Evolutionary conservation across 37 sponge, comb jelly and placozoan genomes (phyloP), one percentile per base, ranked within the genome.

Genomic region (Ephydatia muelleri): DNA sequence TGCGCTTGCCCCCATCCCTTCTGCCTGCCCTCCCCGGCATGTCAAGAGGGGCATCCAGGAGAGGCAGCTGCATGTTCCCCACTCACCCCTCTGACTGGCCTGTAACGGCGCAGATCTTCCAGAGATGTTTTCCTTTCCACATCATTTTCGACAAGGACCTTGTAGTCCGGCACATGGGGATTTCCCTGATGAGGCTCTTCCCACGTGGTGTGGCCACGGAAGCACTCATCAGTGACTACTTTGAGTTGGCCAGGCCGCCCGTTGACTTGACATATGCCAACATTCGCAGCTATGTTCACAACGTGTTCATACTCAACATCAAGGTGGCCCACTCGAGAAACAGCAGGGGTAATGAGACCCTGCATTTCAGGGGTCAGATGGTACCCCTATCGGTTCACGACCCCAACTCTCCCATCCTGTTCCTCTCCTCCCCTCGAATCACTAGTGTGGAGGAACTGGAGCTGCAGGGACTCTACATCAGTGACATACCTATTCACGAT

Each of bases 281-380:
- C 67, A 93, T 93, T 40, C 39, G 71, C 12, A 22, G 33, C 22
- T 65, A 32, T 31, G 31, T 71, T 23, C 76, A 86, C 68, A 90
- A 76, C 27, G 36, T 73, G 73, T 93, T 93, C 70, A 72, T 85
- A 40, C 35, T 93, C 3, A 28, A 48, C 22, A 70, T 75, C 3
- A 80, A 84, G 65, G 57, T 1, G 57, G 70, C 25, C 23, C 5
- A 28, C 30, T n/a, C 36, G 6, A 70, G 25, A 34, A 37, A 30
- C 0, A 33, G 40, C 23, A 73, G 23, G 36, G n/a, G n/a, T 0
- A 73, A 74, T 47, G 67, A 76, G 8, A 28, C 67, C 13, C 36
- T 95, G 1, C 86, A 81, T 0, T 91, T 94, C 70, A 79, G 88
- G 26, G 96, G 96, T 0, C 88, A 95, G 29, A 95, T 95, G 96